Evolutionary conservation across 2,113 vertebrate species (phyloP).

Genomic region (Elaphurus davidianus): DNA sequence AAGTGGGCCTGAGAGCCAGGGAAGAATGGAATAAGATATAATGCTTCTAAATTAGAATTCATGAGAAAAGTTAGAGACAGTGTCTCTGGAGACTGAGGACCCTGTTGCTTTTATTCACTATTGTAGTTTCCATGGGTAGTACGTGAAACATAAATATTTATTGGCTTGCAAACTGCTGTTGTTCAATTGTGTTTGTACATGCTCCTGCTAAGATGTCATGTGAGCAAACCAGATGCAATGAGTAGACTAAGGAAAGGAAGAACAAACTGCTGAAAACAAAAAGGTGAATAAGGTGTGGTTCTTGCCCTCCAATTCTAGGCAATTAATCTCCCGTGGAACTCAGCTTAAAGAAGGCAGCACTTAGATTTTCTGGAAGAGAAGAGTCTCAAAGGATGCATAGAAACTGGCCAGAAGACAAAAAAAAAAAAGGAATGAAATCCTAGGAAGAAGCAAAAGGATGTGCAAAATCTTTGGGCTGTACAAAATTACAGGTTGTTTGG

Average conservation of each 20-base stretch:
- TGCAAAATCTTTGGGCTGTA: neutral
- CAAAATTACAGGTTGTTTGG: neutral
- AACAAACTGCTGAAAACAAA: neutral
- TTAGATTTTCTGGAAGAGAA: neutral
- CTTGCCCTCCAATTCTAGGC: neutral
- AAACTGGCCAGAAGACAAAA: neutral
- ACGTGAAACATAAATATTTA: neutral
- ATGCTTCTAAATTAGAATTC: neutral
- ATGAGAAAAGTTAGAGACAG: neutral
- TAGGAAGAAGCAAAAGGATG: neutral
- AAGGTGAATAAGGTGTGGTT: neutral
- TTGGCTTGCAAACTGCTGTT: neutral
- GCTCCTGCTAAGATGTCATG: neutral
- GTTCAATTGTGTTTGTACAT: neutral
- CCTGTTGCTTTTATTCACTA: neutral
- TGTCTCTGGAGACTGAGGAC: neutral
- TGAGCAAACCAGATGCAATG: neutral
- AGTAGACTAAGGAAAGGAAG: neutral
- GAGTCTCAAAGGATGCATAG: neutral
- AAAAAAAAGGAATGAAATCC: neutral
- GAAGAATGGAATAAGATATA: neutral
- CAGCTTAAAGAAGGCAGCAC: neutral
- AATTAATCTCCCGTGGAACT: neutral
- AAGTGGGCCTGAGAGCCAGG: neutral
- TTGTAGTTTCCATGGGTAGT: neutral